Evolutionary conservation across 2,888 invertebrate species (phyloP), one percentile per base, ranked within the genome.

Genomic region (Hedychridium roseum): DNA sequence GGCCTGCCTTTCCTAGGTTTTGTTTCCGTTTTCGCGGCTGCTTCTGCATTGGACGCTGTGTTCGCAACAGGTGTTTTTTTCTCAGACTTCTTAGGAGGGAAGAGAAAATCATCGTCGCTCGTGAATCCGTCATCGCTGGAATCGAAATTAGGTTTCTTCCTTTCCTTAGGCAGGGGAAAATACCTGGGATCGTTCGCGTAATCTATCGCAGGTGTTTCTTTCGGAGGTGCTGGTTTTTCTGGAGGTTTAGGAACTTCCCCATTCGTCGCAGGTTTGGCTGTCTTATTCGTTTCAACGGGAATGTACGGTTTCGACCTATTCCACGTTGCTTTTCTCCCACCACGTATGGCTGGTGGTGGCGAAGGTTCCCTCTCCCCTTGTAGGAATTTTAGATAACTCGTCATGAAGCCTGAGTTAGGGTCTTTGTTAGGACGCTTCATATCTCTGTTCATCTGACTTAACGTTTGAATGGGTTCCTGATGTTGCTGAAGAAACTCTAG

Each of bases 321-420:
- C 87, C 88, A 89, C 1, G 86, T 83, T 17, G 86, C 83, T 73
- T 88, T 88, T 66, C 88, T 83, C 55, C 86, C 85, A 57, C 85
- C 85, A 58, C 87, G 82, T 68, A 85, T 82, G 61, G 86, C 84
- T 51, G 91, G 90, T 42, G 91, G 90, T 15, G 91, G 91, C 56
- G 91, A 91, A 34, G 88, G 87, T 64, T 92, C 91, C 32, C 90
- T 84, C 76, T 91, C 92, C 59, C 91, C 91, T 81, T 90, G 88
- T 60, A 91, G 81, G 79, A 92, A 92, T 80, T 91, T 92, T 62
- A 92, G 82, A 80, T 91, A 92, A 80, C 92, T 92, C 74, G 89
- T 90, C 91, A 92, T 91, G 79, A 92, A 92, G 55, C 91, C 90
- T 40, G 88, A 85, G 66, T 87, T 86, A 51, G 86, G 85, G 56